Evolutionary conservation across 2,797 vertebrate species (phyloP), one percentile per base, ranked within the genome.

Genomic region (Melanotaenia nigrans): DNA sequence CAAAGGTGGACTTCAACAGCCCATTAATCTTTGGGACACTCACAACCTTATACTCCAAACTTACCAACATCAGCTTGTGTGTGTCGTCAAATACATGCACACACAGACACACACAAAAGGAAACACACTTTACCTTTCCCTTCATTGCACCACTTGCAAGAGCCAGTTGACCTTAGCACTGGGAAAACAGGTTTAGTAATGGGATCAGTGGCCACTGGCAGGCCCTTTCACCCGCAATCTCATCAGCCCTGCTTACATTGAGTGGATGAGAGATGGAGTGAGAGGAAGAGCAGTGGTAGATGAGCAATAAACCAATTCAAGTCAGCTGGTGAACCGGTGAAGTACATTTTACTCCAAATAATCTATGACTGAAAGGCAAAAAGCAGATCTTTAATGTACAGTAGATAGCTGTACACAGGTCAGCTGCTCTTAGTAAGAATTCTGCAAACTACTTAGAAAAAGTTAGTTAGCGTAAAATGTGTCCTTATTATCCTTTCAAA

Each of bases 131-230:
- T 53, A 47, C 30, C 14, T 66, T 68, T 60, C 59, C 54, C 67
- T 77, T 77, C 60, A 49, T 65, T 77, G 81, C 70, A 72, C 82
- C 63, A 32, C 82, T 74, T 65, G 74, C 78, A 80, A 54, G 57
- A 83, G 71, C 81, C 78, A 69, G 69, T 92, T 90, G 89, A 93
- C 88, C 87, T 74, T 70, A 62, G 82, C 82, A 72, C 79, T 73
- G 64, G 82, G 71, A 75, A 85, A 85, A 81, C 85, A 74, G 85
- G 78, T 88, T 87, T 79, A 69, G 84, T 90, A 87, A 91, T 92
- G 82, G 87, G 87, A 89, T 90, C 86, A 89, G 83, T 87, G 71
- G 76, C 77, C 71, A 78, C 74, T 75, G 77, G 77, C 78, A 64
- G 81, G 72, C 61, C 83, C 81, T 80, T 81, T 90, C 78, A 81